These are phyloP conservation scores for Myanophis thanlyinensis DNA, from an alignment of 2,113 vertebrate genomes.

Conservation along the genomic window DNA sequence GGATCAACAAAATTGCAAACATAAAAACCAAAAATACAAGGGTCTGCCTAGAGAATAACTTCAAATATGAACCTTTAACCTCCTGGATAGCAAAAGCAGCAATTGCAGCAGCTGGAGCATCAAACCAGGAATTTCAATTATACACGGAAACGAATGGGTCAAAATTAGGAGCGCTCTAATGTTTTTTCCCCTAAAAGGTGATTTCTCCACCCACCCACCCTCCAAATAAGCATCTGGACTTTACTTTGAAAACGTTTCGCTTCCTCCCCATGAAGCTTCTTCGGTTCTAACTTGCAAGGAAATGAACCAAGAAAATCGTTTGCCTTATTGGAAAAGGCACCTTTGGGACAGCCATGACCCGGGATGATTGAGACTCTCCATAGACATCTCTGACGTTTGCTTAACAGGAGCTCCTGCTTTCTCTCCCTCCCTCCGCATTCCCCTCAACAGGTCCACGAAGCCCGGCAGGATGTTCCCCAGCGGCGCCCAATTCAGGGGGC, in stretches of 20 bases:
- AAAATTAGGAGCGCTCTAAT: not conserved
- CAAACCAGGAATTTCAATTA: no score
- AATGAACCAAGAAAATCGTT: not conserved
- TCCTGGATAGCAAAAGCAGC: not conserved
- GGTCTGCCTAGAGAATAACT: not conserved
- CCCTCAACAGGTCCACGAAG: not conserved
- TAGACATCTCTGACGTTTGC: not conserved
- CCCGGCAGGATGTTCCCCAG: not conserved
- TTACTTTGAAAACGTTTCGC: not conserved
- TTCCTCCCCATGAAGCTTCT: not conserved
- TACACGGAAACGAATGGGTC: not conserved
- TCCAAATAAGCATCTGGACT: not conserved
- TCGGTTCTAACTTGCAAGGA: not conserved
- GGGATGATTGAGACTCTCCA: not conserved
- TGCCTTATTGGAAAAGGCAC: not conserved
- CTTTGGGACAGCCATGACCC: not conserved
- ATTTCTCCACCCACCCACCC: no score
- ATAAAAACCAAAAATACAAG: not conserved
- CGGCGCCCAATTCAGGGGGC: not conserved
- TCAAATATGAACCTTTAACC: not conserved
- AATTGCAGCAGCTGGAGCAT: no score
- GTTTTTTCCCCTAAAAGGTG: no score
- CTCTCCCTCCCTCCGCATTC: not conserved
- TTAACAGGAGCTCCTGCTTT: not conserved
- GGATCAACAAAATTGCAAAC: not conserved